Conservation (phyloP, 2,797 vertebrate genomes). For the Galago senegalensis region DNA sequence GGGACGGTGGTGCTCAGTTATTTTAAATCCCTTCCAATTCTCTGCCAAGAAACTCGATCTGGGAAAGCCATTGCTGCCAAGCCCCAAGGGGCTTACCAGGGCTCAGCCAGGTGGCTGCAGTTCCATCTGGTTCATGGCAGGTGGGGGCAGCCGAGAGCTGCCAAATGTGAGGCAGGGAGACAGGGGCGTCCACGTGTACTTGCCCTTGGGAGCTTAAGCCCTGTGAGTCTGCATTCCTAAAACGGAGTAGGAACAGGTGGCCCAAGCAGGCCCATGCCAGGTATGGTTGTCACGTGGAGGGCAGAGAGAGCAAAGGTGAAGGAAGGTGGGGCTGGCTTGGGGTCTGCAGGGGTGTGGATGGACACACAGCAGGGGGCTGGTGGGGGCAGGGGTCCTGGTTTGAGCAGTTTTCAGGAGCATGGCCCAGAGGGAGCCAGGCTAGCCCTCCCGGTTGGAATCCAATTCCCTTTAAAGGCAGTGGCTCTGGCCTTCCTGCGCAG, state of each 20-base stretch:
- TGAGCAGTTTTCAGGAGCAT: background rate
- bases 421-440: background rate
- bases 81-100: background rate
- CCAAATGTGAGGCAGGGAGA: background rate
- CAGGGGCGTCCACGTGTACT: background rate
- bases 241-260: background rate
- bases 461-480: background rate
- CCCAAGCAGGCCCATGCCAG: background rate
- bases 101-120: background rate
- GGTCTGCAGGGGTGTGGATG: background rate
- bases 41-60: background rate
- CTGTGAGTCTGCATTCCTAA: background rate
- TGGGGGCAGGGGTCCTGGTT: background rate
- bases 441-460: background rate
- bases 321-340: background rate
- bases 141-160: background rate
- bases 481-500: background rate
- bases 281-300: rapidly evolving
- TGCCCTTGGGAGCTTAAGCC: background rate
- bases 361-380: background rate
- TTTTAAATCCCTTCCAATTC: background rate
- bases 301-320: too few species aligned
- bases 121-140: background rate
- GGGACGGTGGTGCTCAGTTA: rapidly evolving
- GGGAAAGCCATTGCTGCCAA: background rate